A percentile compares a stretch with the other conserved stretches of the same genome.
These are phyloP conservation scores for Notothenia coriiceps DNA, from an alignment of 2,113 vertebrate species.

Conservation along the genomic window DNA sequence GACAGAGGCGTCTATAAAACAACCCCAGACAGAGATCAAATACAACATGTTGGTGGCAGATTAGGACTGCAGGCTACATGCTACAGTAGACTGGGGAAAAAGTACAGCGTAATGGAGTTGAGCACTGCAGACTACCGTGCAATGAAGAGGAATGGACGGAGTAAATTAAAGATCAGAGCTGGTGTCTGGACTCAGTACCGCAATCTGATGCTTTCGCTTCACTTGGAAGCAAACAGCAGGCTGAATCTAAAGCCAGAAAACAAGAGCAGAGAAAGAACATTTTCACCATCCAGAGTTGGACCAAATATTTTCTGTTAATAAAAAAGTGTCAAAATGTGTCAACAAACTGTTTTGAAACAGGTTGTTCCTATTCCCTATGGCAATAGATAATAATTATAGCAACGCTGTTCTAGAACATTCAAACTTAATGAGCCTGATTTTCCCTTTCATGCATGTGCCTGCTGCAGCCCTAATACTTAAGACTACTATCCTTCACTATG, in stretches of 20 bases:
- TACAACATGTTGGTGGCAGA: constrained; percentile 82
- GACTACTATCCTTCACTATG: constrained; percentile 6
- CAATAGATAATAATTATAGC: constrained; percentile 6
- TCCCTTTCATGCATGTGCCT: constrained; percentile 28
- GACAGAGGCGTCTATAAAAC: constrained; percentile 82
- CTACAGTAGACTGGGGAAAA: constrained; percentile 33
- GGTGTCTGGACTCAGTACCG: constrained; percentile 11
- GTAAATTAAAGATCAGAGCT: constrained; percentile 23
- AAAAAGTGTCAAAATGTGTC: not conserved
- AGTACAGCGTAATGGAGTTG: constrained; percentile 3
- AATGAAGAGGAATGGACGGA: constrained; percentile 6
- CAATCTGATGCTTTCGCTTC: not conserved
- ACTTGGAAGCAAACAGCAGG: not conserved
- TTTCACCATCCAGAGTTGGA: not conserved
- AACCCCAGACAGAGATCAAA: constrained; percentile 85
- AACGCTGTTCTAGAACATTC: constrained; percentile 1
- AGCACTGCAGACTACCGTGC: constrained; percentile 38
- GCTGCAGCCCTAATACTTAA: constrained; percentile 21
- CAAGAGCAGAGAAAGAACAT: not conserved
- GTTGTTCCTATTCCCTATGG: not conserved
- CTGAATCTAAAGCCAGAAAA: not conserved
- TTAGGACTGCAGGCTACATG: constrained; percentile 73
- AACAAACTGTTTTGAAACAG: not conserved
- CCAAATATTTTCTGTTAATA: not conserved
- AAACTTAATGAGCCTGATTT: constrained; percentile 32